Base-by-base conservation (phyloP, 2,113 vertebrate species). In the Abramis brama region DNA sequence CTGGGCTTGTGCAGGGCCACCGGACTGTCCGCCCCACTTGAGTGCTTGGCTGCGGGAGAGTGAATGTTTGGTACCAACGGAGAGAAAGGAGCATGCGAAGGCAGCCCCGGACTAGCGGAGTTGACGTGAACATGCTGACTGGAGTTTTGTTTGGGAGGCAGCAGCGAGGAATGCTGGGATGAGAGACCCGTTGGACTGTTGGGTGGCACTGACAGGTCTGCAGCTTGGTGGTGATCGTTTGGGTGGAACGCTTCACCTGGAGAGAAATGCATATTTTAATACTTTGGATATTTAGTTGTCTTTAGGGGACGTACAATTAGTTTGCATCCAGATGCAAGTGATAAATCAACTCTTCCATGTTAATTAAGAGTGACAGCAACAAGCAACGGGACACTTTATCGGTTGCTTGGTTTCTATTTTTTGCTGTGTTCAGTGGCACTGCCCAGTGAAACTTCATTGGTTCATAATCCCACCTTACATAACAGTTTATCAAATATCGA, bases 171-270 rank as follows among this genome's bases (percentile, higher is more conserved):
- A 25, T 96, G 96, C 93, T 97, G 97, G 60, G 97, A 97, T 47
- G 96, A 96, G 85, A 98, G 95, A 87, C 97, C 96, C 0, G 97
- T 99, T 89, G 98, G 98, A 89, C 98, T 99, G 93, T 99, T 99
- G 90, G 98, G 98, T 79, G 98, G 98, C 93, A 96, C 98, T 74
- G 97, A 97, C 93, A 99, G 96, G 94, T 98, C 97, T 89, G 97
- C 95, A 91, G 97, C 96, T 94, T 96, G 96, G 94, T 97, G 97
- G 89, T 97, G 97, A 90, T 99, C 97, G 87, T 89, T 96, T 91
- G 97, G 94, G 91, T 97, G 96, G 93, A 98, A 98, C 92, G 96
- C 96, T 94, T 96, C 94, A 90, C 95, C 95, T 96, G 91, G 57
- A 0, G 86, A 93, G 73, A 91, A 86, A 66, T 17, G 9, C 62